Evolutionary conservation across 2,113 vertebrate genomes (phyloP), one percentile per base, ranked within the genome.

Genomic region (Bettongia penicillata): DNA sequence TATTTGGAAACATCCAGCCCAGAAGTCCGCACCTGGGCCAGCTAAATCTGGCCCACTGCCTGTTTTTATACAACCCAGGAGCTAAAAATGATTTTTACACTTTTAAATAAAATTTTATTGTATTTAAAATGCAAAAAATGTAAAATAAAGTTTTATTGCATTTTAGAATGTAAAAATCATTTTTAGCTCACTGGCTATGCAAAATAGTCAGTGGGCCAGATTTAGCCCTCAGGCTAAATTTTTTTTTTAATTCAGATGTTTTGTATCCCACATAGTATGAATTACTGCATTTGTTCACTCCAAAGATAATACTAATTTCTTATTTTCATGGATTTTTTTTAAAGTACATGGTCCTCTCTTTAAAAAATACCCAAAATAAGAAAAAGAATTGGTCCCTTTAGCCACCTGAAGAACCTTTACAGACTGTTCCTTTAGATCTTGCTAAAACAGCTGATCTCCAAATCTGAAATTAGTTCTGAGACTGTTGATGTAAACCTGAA

Each of bases 401-500:
- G 1, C 89, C 57, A 52, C 95, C 51, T 91, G 25, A 0, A 84
- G 25, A 19, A 57, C 31, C 91, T 96, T 93, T 92, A 12, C 24
- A 77, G n/a, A 95, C 89, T 91, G 26, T 92, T 96, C 50, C 93
- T 94, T 94, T 2, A 94, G 1, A 8, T 90, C 2, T 0, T 0
- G 28, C 93, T 93, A 53, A 98, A 98, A 97, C 8, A 89, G 97
- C 97, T 98, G 98, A 98, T 95, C 97, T 97, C 98, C 97, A 98
- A 98, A 98, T 98, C n/a, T 94, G 97, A 95, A 98, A 98, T 98
- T 98, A 97, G 97, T 98, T 98, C 96, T 97, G 91, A 98, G 98
- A 95, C 9, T 94, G 94, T 95, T 98, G 90, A 92, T 26, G 23
- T 7, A 95, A 93, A 94, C 96, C 95, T 89, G 53, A 97, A 95